Conservation (phyloP, 1,140 invertebrate genomes). For the Ceratina australensis region DNA sequence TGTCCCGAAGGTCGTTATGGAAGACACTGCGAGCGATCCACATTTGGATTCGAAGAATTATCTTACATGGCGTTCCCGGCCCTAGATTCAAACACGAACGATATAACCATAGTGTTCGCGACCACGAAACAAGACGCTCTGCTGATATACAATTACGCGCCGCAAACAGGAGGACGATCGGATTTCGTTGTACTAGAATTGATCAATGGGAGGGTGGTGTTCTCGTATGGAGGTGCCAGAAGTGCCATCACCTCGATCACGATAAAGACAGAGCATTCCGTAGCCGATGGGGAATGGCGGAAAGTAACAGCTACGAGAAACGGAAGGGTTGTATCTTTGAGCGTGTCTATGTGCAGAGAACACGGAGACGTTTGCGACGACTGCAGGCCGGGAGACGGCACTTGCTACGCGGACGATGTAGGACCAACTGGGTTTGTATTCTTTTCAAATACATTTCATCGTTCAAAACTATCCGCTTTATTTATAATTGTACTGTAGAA, state of each 20-base stretch:
- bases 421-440: slow-evolving; percentile 89
- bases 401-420: slow-evolving; percentile 90
- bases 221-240: slow-evolving; percentile 93
- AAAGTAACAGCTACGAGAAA: slow-evolving; percentile 95
- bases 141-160: slow-evolving; percentile 93
- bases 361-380: slow-evolving; percentile 92
- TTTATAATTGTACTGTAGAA: too few species aligned
- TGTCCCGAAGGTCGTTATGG: slow-evolving; percentile 94
- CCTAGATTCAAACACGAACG: slow-evolving; percentile 92
- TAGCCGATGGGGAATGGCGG: slow-evolving; percentile 94
- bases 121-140: slow-evolving; percentile 93
- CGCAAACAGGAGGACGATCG: slow-evolving; percentile 91
- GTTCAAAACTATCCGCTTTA: too few species aligned
- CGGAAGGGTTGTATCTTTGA: slow-evolving; percentile 90
- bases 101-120: slow-evolving; percentile 94
- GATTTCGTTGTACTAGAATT: slow-evolving; percentile 96
- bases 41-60: slow-evolving; percentile 92
- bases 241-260: slow-evolving; percentile 90
- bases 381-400: slow-evolving; percentile 88
- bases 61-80: slow-evolving; percentile 94
- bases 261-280: slow-evolving; percentile 81
- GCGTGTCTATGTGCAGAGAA: slow-evolving; percentile 88
- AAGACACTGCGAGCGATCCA: slow-evolving; percentile 92
- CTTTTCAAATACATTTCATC: background rate
- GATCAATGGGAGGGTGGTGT: slow-evolving; percentile 88